Conservation (phyloP, 1,140 invertebrate species). For the Megalonaias nervosa region DNA sequence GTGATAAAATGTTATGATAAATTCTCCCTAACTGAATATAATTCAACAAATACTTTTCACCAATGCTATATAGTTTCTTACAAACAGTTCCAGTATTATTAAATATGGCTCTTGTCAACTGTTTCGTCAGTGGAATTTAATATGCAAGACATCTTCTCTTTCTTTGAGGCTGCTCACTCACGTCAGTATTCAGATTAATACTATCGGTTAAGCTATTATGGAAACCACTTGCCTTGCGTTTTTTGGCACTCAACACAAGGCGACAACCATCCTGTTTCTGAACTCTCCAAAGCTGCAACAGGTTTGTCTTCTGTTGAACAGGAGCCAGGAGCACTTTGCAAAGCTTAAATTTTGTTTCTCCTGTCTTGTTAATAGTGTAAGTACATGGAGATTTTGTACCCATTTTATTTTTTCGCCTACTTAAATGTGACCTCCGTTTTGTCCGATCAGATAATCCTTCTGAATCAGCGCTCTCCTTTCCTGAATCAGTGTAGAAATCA, state of each 20-base stretch:
- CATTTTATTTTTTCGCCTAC: no score
- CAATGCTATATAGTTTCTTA: no score
- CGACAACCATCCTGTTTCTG: conserved; percentile 25
- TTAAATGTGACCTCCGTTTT: no score
- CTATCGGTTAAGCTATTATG: background rate
- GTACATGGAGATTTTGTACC: background rate
- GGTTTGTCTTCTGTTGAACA: conserved; percentile 7
- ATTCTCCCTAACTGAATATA: no score
- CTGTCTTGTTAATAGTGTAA: conserved; percentile 23
- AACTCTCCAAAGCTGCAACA: conserved; percentile 29
- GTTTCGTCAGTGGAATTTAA: background rate
- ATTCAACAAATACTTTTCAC: no score
- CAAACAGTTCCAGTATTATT: no score
- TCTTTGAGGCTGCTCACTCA: background rate
- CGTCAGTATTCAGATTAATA: background rate
- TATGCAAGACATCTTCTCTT: conserved; percentile 32
- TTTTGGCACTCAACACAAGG: conserved; percentile 23
- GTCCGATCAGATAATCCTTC: no score
- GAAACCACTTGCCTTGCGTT: conserved; percentile 14
- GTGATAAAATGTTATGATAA: no score
- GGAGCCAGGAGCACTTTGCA: conserved; percentile 1
- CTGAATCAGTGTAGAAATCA: no score
- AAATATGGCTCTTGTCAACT: no score
- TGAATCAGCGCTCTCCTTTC: no score
- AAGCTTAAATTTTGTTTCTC: conserved; percentile 17